Base-by-base conservation (phyloP, 1,140 invertebrate species). In the Chelonus insularis region DNA sequence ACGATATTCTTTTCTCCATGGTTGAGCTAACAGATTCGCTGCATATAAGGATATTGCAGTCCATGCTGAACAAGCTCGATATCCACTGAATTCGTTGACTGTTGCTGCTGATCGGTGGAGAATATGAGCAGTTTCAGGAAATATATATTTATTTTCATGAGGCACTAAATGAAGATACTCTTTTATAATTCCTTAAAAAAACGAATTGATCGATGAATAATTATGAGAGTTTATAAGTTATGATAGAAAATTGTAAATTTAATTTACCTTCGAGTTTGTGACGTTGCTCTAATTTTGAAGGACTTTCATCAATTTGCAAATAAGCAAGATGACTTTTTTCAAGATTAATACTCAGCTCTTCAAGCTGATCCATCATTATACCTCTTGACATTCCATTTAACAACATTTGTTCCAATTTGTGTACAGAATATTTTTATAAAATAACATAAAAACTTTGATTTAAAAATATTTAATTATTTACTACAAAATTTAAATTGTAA, bases 1-100 rank as follows among this genome's bases (percentile, higher is more conserved):
- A 67, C 86, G 84, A 72, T 91, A 96, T 74, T 96, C 93, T 79
- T 89, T 91, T 66, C 93, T 81, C 93, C 93, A 96, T 7, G 92
- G 92, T 72, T 95, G 92, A 3, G 88, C 86, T 11, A 94, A 78
- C 48, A 96, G 80, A 82, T 95, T 95, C 43, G 87, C 87, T 3
- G 93, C 93, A 76, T 95, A 95, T 25, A 90, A 84, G 45, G 90
- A 91, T 62, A 96, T 83, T 14, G 91, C 87, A 69, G 90, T 89
- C 86, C 93, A 96, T 9, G 92, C 93, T 43, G 87, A 84, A 4
- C 89, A 87, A 11, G 91, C 91, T 65, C 88, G 85, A 68, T 91
- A 91, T 8, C 90, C 91, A 76, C 88, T 93, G 72, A 93, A 96
- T 64, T 89, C 86, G 9, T 84, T 75, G 45, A 89, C 80, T 18